Evolutionary conservation across 2,113 vertebrate species (phyloP), one percentile per base, ranked within the genome.

Genomic region (Ascaphus truei): DNA sequence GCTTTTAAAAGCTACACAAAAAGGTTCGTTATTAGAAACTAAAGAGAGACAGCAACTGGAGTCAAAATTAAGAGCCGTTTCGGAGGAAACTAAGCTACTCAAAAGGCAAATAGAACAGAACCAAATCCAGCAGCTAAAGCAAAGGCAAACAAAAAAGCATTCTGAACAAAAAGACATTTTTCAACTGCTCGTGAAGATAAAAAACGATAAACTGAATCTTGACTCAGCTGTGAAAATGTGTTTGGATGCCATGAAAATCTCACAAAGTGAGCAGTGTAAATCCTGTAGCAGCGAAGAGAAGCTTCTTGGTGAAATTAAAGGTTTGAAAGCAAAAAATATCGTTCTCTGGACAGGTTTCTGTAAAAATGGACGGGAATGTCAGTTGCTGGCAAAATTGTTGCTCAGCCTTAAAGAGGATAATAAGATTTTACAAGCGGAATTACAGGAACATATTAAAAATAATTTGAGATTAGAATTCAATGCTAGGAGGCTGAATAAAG

Each of bases 371-470:
- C 43, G 58, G 56, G 81, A 89, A 34, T 80, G 71, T 29, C 76
- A 84, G 53, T 61, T 62, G 62, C 45, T 84, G 50, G 77, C 81
- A 30, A 75, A 53, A 52, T 45, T 77, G 29, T 31, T 83, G 18
- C 60, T 68, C 45, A 73, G 76, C 9, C 31, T 85, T n/a, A 81
- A 73, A 45, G 59, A 80, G 18, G 80, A 86, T 33, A 86, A 87
- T 61, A 63, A 76, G 65, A 45, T 76, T 34, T 76, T 90, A 15
- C 83, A 81, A 68, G 81, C 80, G 60, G 79, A 85, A 36, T 60
- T 86, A 2, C 75, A 82, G 69, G 78, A 78, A 51, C 74, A 76
- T 9, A 62, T 34, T 26, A 75, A 79, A 34, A 72, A 77, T 22
- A 68, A 60, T 13, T 50, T 61, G 27, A 77, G 78, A 58, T 77